Evolutionary conservation across 2,888 invertebrate genomes (phyloP), one percentile per base, ranked within the genome.

Genomic region (Tanytarsus gracilentus): DNA sequence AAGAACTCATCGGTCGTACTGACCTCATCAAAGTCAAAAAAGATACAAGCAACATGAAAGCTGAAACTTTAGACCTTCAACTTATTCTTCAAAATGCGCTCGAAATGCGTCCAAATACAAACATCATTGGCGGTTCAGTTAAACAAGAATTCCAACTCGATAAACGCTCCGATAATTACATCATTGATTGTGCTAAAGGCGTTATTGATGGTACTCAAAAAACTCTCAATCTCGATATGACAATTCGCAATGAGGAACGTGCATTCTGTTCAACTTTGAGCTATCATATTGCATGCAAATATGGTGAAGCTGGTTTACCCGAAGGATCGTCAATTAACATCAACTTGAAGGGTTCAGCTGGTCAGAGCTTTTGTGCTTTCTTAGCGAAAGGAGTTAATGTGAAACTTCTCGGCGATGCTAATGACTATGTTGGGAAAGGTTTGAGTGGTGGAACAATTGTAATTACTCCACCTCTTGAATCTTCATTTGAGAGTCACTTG

Each of bases 321-420:
- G 83, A 83, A 18, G 83, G 81, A 65, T 83, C 82, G 62, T 73
- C 74, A 3, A 86, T 97, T 64, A 83, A 88, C 68, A 88, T 99
- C 61, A 80, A 80, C 36, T 77, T 98, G 64, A 84, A 77, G 49
- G 99, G 99, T 14, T 94, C 96, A 2, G 99, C 97, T 8, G 99
- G 99, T 9, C 99, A 99, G 78, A 98, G 97, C 70, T 99, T 99
- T 78, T 93, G 98, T 72, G 98, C 98, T 5, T 99, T 99, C 78
- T 77, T 99, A 67, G 86, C 88, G 0, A 86, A 84, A 65, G 99
- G 99, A 23, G 81, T 98, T 61, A 84, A 84, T 59, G 88, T 96
- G 3, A 89, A 85, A 0, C 77, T 99, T 16, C 95, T 94, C 73
- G 99, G 99, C 44, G 99, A 99, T 75, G 86, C 97, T 27, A 99